Evolutionary conservation across 2,797 vertebrate species (phyloP).

Genomic region (Novumbra hubbsi): DNA sequence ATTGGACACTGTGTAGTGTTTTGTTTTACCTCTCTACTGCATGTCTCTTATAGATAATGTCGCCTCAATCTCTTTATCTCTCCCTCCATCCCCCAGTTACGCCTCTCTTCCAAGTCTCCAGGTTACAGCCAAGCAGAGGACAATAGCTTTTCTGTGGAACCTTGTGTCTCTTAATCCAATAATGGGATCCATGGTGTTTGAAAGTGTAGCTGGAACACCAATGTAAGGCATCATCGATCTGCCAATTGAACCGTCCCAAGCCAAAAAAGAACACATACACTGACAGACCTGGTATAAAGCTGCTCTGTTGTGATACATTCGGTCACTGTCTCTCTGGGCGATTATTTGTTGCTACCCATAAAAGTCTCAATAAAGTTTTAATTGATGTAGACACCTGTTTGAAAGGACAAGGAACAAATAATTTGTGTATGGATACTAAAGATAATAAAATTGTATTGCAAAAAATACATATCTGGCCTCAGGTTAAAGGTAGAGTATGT

Average conservation of each 20-base stretch:
- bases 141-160: background rate
- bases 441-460: background rate
- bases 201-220: constrained; percentile 4
- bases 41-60: background rate
- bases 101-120: background rate
- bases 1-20: background rate
- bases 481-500: too few species aligned
- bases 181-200: constrained; percentile 12
- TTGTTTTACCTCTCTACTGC: background rate
- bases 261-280: background rate
- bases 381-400: background rate
- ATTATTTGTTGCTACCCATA: background rate
- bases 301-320: background rate
- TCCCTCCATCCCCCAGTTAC: background rate
- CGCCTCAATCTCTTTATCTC: background rate
- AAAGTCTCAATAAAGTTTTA: background rate
- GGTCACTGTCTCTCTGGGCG: background rate
- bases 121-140: background rate
- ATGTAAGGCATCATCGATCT: constrained; percentile 17
- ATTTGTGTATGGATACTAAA: background rate
- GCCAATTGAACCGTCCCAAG: constrained; percentile 1
- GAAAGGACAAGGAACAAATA: background rate
- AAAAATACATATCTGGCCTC: too few species aligned
- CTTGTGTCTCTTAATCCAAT: constrained; percentile 1
- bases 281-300: background rate